phyloP scores from a whole-genome alignment of 2,797 vertebrate species.

The Notoglanidium macrostoma region DNA sequence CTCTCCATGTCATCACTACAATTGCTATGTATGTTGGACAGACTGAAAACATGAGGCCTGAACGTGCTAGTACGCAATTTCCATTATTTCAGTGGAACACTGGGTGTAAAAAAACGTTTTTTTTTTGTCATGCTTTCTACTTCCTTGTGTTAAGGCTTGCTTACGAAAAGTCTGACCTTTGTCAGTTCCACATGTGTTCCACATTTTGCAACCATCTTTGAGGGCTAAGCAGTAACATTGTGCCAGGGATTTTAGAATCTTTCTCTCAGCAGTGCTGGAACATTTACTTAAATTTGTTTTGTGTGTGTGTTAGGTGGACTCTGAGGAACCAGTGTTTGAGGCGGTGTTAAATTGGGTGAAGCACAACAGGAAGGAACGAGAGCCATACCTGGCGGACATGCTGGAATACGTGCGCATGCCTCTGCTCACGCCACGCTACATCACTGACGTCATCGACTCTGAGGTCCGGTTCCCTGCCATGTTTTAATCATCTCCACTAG shows the following conservation, averaged over 20 bases:
- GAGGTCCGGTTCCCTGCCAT: constrained; percentile 78
- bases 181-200: background rate
- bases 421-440: constrained; percentile 94
- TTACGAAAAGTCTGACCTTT: background rate
- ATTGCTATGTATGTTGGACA: background rate
- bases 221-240: background rate
- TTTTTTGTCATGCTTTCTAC: background rate
- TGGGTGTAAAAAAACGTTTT: background rate
- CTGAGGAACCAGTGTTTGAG: constrained; percentile 96
- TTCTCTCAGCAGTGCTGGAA: background rate
- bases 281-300: background rate
- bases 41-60: constrained; percentile 51
- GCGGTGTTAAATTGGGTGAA: constrained; percentile 98
- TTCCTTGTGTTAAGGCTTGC: background rate
- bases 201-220: background rate
- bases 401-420: constrained; percentile 96
- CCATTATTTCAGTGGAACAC: background rate
- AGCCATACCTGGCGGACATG: constrained; percentile 88
- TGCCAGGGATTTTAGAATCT: background rate
- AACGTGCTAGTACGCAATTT: background rate
- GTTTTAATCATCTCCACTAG: background rate
- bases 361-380: constrained; percentile 89
- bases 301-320: constrained; percentile 84
- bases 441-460: constrained; percentile 95
- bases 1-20: constrained; percentile 46